A percentile compares a stretch with the other conserved stretches of the same genome.
phyloP scores from a whole-genome alignment of 2,797 vertebrate genomes.

The Selene dorsalis region DNA sequence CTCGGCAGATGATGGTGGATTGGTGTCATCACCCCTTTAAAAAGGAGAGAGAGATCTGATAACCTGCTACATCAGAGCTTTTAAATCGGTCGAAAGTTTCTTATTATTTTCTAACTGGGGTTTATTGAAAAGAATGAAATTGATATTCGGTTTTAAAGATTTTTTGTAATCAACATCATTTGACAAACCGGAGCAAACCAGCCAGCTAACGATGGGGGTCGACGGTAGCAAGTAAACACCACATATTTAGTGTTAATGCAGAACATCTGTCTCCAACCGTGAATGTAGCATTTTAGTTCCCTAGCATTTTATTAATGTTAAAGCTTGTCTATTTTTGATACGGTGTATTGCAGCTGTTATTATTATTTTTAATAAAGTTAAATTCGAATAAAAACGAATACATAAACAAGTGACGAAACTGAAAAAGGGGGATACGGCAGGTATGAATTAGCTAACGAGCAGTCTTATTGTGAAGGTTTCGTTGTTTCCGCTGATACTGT shows the following conservation, averaged over 20 bases:
- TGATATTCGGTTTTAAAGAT: neutral
- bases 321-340: neutral
- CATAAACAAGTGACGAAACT: neutral
- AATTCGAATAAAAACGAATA: neutral
- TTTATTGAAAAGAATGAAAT: neutral
- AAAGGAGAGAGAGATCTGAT: too few relatives aligned
- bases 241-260: neutral
- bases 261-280: neutral
- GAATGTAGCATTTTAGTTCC: neutral
- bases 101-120: neutral
- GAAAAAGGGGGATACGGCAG: neutral
- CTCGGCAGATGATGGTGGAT: neutral
- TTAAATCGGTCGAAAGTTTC: neutral
- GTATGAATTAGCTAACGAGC: neutral
- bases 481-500: neutral
- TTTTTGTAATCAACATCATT: neutral
- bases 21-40: conserved; percentile 46
- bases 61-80: fast-evolving
- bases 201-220: neutral
- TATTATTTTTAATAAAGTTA: neutral
- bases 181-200: neutral
- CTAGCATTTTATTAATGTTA: neutral
- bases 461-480: conserved; percentile 24
- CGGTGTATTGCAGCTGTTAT: neutral
- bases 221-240: neutral